These are phyloP conservation scores for Pristionchus mayeri DNA, from an alignment of 2,888 invertebrate species.

Conservation along the genomic window DNA sequence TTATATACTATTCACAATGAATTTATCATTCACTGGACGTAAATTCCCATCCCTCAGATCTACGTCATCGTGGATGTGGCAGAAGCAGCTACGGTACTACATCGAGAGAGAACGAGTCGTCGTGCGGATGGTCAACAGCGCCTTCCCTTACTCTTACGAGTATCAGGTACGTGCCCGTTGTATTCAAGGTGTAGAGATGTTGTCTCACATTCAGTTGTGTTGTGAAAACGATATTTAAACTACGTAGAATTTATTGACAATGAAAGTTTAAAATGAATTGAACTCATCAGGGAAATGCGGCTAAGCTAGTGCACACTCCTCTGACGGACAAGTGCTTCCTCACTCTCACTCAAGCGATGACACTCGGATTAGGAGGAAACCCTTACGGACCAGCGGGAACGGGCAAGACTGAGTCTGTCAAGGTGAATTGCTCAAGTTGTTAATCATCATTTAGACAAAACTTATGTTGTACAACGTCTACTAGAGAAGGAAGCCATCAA, in stretches of 20 bases:
- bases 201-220: neutral
- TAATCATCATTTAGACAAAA: neutral
- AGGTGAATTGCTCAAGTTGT: conserved; percentile 79
- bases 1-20: too few relatives aligned
- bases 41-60: conserved; percentile 50
- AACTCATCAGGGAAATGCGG: conserved; percentile 84
- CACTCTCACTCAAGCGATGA: conserved; percentile 95
- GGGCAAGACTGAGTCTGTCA: conserved; percentile 98
- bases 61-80: conserved; percentile 88
- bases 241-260: neutral
- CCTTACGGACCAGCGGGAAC: conserved; percentile 99
- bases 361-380: conserved; percentile 96
- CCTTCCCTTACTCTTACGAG: conserved; percentile 96
- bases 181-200: neutral
- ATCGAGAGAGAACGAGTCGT: conserved; percentile 79
- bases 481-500: neutral
- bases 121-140: conserved; percentile 91
- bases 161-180: conserved; percentile 82
- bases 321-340: conserved; percentile 97
- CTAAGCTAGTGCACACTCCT: conserved; percentile 94
- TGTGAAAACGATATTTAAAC: neutral
- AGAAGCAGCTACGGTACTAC: conserved; percentile 86
- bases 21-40: too few relatives aligned
- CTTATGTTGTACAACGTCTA: neutral
- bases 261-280: neutral